Percentiles rank a stretch among this genome's conserved stretches.
Evolutionary conservation across 1,140 invertebrate species (phyloP).

Genomic region (Diploscapter pachys): DNA sequence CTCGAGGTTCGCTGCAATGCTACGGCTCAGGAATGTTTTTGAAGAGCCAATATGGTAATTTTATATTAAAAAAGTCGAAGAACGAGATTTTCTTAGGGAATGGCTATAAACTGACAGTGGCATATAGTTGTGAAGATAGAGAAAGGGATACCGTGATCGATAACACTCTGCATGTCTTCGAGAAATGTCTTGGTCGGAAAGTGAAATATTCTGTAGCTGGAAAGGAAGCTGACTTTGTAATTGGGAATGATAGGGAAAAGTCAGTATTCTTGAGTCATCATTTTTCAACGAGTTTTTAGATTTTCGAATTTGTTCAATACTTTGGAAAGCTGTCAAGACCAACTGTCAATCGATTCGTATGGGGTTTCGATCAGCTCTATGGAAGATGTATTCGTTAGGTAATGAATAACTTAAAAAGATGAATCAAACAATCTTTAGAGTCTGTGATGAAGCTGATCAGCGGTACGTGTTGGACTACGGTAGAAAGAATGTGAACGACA

Average conservation of each 20-base stretch:
- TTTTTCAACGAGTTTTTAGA: constrained; percentile 24
- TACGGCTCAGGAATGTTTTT: constrained; percentile 69
- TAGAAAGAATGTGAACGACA: constrained; percentile 10
- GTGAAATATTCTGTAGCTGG: constrained; percentile 28
- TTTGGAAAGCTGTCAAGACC: constrained; percentile 66
- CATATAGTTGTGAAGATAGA: too few species aligned
- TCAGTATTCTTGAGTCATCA: background rate
- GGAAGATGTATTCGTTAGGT: constrained; percentile 73
- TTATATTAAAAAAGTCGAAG: too few species aligned
- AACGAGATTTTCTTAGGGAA: too few species aligned
- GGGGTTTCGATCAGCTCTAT: constrained; percentile 77
- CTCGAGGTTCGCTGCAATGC: constrained; percentile 65
- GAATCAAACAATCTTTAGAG: constrained; percentile 60
- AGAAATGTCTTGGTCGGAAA: too few species aligned
- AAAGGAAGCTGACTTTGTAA: constrained; percentile 37
- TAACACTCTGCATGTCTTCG: too few species aligned
- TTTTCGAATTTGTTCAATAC: constrained; percentile 65
- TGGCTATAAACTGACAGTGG: too few species aligned
- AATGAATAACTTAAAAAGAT: too few species aligned
- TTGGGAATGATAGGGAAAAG: constrained; percentile 2
- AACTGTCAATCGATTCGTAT: constrained; percentile 71
- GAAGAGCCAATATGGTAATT: constrained; percentile 63
- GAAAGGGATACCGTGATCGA: too few species aligned
- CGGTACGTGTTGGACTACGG: constrained; percentile 22
- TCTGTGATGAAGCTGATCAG: constrained; percentile 35